Evolutionary conservation across 2,113 vertebrate species (phyloP), one percentile per base, ranked within the genome.

Genomic region (Empidonax traillii): DNA sequence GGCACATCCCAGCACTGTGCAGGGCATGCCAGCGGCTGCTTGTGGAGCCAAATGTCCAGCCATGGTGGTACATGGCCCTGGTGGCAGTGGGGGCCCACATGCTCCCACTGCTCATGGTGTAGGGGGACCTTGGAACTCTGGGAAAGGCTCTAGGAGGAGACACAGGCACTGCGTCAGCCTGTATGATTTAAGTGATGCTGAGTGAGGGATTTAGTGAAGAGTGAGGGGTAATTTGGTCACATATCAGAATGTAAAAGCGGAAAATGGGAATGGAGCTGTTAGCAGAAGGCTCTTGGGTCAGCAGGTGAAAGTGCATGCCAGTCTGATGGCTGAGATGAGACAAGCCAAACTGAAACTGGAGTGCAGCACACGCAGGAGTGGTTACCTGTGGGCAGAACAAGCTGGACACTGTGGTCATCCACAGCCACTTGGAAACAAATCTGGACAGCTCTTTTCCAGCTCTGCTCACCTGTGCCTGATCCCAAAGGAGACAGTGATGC

Each of bases 21-120:
- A 12, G 49, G 53, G 35, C 47, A 28, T 1, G 1, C 10, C 4
- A 2, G 16, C 4, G 63, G 43, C 43, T 33, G 4, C 35, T 37
- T 3, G 4, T 39, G 55, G 43, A 44, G 76, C 35, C 15, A 14
- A 13, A 39, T 0, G 0, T 31, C 39, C 43, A 14, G 16, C 78
- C 10, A 16, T 1, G 4, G 62, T 0, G 0, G 23, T 23, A 28
- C 52, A n/a, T 6, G 28, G 62, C 39, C 24, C 35, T 41, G 0
- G 8, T 63, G 37, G 39, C 8, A 14, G 33, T 0, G 7, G 58
- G 63, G 61, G 67, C 49, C 22, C 12, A 3, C 3, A 3, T 65
- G 18, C 41, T 68, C 8, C 46, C 51, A 30, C 15, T 22, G 67
- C 22, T 43, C 17, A 1, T 1, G 4, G 35, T 35, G 39, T 19